A percentile compares a stretch with the other conserved stretches of the same genome.
Evolutionary conservation across 2,797 vertebrate genomes (phyloP).

Genomic region (Chanos chanos): DNA sequence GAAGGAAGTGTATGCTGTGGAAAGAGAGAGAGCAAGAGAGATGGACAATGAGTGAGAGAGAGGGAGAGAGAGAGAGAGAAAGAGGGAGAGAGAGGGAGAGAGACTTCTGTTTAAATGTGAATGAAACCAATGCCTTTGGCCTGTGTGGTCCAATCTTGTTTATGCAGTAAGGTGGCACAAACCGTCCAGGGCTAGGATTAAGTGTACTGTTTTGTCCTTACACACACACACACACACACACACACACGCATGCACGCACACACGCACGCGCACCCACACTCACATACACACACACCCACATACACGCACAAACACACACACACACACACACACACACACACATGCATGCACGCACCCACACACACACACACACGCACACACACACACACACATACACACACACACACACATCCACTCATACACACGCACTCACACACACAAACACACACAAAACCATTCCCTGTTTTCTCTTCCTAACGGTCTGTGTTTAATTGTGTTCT

Average conservation of each 20-base stretch:
- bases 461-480: neutral
- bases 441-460: too few species aligned
- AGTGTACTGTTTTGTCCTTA: constrained; percentile 4
- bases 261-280: too few species aligned
- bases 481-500: constrained; percentile 1
- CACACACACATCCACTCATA: too few species aligned
- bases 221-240: neutral
- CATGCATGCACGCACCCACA: too few species aligned
- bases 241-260: neutral
- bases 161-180: constrained; percentile 33
- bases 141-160: constrained; percentile 36
- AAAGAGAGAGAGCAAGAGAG: constrained; percentile 32
- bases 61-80: constrained; percentile 31
- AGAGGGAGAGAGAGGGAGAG: constrained; percentile 29
- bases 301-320: too few species aligned
- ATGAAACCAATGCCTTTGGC: constrained; percentile 30
- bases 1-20: constrained; percentile 43
- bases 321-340: too few species aligned
- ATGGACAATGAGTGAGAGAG: constrained; percentile 29
- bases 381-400: neutral
- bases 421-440: too few species aligned
- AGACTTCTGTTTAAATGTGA: constrained; percentile 25
- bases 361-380: constrained; percentile 2
- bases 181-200: neutral
- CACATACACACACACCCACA: too few species aligned